Base-by-base conservation (phyloP, 2,888 invertebrate genomes). In the Nowickia ferox region DNA sequence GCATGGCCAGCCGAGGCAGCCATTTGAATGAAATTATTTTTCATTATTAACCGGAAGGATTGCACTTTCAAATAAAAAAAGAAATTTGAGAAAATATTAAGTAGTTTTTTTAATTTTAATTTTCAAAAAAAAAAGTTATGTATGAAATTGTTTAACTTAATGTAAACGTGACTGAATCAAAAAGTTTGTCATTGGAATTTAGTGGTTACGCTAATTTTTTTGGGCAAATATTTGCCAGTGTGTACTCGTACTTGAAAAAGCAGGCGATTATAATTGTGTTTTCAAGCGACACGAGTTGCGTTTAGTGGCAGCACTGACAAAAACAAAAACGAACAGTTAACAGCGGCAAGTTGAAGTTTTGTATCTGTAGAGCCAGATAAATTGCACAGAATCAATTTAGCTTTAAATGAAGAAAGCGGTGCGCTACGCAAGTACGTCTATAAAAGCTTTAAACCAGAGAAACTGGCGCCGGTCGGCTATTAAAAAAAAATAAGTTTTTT, bases 391-490 rank as follows among this genome's bases (percentile, higher is more conserved):
- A 80, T 71, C 71, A 74, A 71, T 83, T 83, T 82, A 77, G 85
- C 84, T 74, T 82, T 86, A 84, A 77, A 77, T 74, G 65, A 78
- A 79, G 65, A 78, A 79, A 79, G 22, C 86, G 76, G 81, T 57
- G 53, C 65, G 76, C 82, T 57, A 84, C 86, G 83, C 80, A 75
- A 69, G 75, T 55, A 87, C 75, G 65, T 44, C 63, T 75, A 55
- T 53, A 79, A 83, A 77, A 65, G 42, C 77, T 38, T 72, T 53
- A 48, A 86, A 82, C 30, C 76, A 61, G 82, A 84, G 84, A 71
- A 82, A 87, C 84, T 86, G 87, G 87, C 87, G 86, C 87, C 86
- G 87, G 87, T 87, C 77, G 86, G 79, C 72, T 84, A 80, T 71
- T 77, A 79, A 30, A 77, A 69, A 55, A 71, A 46, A 84, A 57